A percentile compares a stretch with the other conserved stretches of the same genome.
Evolutionary conservation across 2,113 vertebrate species (phyloP).

Genomic region (Oreochromis tanganicae): DNA sequence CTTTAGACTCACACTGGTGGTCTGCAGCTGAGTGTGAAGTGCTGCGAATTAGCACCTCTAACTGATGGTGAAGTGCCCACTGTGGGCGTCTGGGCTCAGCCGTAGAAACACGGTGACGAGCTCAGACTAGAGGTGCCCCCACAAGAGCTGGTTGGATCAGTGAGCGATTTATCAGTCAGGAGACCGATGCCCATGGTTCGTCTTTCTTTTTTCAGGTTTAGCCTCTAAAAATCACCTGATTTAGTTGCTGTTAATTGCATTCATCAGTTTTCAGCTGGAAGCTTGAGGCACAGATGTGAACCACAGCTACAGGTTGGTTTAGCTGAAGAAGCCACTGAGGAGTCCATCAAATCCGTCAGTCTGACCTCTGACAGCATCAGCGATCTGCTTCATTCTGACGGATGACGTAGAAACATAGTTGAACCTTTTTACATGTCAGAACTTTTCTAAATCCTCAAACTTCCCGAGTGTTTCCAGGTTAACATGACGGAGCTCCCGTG

Average conservation of each 20-base stretch:
- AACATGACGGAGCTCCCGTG: background rate
- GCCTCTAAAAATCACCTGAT: background rate
- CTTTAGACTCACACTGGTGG: background rate
- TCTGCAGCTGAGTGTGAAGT: background rate
- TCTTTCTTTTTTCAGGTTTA: background rate
- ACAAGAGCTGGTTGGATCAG: background rate
- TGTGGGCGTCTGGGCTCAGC: background rate
- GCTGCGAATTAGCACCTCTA: no score
- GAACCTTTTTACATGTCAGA: background rate
- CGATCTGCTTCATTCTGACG: background rate
- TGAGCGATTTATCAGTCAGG: background rate
- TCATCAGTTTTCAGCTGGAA: background rate
- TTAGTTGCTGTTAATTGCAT: background rate
- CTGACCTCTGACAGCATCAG: background rate
- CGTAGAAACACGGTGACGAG: rapidly evolving
- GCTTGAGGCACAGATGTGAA: background rate
- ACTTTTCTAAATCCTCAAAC: background rate
- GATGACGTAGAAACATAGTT: rapidly evolving
- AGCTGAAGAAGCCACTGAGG: background rate
- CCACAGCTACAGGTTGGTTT: background rate
- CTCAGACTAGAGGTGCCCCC: rapidly evolving
- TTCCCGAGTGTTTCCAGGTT: background rate
- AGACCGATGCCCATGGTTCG: background rate
- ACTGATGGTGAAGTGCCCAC: rapidly evolving
- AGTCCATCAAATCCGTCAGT: no score